Evolutionary conservation across 2,888 invertebrate species (phyloP).

Genomic region (Flexamia atlantica): DNA sequence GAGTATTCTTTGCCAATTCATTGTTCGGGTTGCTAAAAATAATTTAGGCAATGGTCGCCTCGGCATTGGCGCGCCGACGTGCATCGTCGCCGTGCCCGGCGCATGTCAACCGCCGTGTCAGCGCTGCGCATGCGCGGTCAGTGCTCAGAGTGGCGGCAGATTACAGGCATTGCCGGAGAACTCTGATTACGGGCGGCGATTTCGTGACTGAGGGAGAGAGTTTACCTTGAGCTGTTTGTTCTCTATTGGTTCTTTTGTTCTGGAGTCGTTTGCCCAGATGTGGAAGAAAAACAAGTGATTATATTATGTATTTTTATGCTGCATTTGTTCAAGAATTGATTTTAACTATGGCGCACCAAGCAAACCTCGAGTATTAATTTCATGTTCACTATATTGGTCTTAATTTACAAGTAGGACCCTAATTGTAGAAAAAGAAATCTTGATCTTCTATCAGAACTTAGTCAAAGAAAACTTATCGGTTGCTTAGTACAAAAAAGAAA

Average conservation of each 20-base stretch:
- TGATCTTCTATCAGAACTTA: no score
- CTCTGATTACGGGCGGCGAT: not conserved
- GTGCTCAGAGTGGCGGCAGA: conserved; percentile 1
- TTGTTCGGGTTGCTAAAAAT: conserved; percentile 13
- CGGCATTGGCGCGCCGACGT: not conserved
- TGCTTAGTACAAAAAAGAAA: no score
- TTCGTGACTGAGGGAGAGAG: not conserved
- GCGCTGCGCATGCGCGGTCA: not conserved
- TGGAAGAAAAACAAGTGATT: not conserved
- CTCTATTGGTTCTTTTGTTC: not conserved
- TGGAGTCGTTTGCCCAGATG: not conserved
- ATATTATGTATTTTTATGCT: no score
- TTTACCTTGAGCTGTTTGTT: not conserved
- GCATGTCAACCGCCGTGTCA: not conserved
- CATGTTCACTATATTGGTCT: no score
- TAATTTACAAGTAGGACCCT: no score
- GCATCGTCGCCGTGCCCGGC: not conserved
- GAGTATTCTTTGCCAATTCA: not conserved
- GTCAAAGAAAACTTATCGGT: no score
- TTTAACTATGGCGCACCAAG: no score
- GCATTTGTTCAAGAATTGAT: no score
- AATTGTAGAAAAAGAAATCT: no score
- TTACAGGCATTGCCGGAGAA: not conserved
- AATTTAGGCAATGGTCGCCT: not conserved
- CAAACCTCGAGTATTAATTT: no score